Conservation (phyloP, 2,113 vertebrate species). For the Drymodes brunneopygia region DNA sequence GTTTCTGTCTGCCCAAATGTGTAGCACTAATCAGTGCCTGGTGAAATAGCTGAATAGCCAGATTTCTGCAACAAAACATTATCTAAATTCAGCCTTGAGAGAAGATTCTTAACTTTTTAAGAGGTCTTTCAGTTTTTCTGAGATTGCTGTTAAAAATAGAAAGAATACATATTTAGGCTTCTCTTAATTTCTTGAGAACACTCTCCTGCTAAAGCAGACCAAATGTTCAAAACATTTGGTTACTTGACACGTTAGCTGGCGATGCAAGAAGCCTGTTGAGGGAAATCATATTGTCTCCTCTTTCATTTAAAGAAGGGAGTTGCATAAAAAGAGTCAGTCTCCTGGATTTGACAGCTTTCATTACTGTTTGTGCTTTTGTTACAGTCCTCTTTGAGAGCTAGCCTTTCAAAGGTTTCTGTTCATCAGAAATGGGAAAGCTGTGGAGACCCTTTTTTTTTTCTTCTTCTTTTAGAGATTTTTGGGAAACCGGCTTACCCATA, state of each 20-base stretch:
- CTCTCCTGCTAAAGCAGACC: not conserved
- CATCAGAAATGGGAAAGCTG: not conserved
- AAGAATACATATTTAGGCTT: rapidly evolving
- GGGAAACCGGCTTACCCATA: not conserved
- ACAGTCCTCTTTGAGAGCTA: not conserved
- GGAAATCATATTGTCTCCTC: not conserved
- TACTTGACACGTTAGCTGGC: not conserved
- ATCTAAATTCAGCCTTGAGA: not conserved
- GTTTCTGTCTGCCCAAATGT: not conserved
- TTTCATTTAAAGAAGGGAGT: not conserved
- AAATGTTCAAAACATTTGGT: not conserved
- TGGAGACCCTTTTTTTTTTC: not conserved
- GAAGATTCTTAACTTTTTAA: not conserved
- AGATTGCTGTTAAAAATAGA: not conserved
- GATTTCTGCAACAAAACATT: not conserved
- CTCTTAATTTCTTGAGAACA: not conserved
- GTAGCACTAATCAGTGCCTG: not conserved
- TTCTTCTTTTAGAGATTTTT: not conserved
- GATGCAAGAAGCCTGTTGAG: not conserved
- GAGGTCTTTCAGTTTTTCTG: not conserved
- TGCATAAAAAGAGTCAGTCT: not conserved
- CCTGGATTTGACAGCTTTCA: not conserved
- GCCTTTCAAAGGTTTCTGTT: not conserved
- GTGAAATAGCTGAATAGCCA: not conserved
- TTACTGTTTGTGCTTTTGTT: not conserved